Conservation (phyloP, 2,888 invertebrate species). For the Diarsia mendica region DNA sequence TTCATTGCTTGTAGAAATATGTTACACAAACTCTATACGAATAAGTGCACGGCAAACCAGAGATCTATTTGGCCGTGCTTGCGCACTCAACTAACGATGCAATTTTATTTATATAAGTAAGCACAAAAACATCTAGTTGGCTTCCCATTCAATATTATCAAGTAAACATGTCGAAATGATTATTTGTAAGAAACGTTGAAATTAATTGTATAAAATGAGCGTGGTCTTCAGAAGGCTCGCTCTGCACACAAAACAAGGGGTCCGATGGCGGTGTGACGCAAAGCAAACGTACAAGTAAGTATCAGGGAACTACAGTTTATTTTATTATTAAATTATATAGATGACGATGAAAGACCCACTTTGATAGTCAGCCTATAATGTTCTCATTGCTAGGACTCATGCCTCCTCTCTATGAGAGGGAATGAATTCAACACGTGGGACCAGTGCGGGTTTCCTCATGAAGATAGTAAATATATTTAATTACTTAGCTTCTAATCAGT, state of each 20-base stretch:
- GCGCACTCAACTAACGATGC: background rate
- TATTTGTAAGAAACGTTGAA: slow-evolving; percentile 35
- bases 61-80: background rate
- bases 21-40: background rate
- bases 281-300: slow-evolving; percentile 66
- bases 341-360: background rate
- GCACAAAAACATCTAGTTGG: slow-evolving; percentile 63
- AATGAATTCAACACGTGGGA: no score
- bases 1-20: background rate
- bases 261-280: slow-evolving; percentile 49
- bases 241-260: slow-evolving; percentile 25
- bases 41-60: background rate
- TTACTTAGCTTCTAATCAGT: no score
- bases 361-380: no score
- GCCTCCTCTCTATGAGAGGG: no score
- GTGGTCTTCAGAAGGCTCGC: slow-evolving; percentile 55
- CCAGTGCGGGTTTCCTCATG: no score
- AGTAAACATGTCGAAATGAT: slow-evolving; percentile 36
- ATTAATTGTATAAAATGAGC: slow-evolving; percentile 64
- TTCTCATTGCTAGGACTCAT: no score
- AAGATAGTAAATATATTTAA: no score
- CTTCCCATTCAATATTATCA: slow-evolving; percentile 37
- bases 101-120: background rate
- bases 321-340: background rate
- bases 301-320: background rate